Evolutionary conservation across 2,113 vertebrate species (phyloP).

Genomic region (Hipposideros armiger): DNA sequence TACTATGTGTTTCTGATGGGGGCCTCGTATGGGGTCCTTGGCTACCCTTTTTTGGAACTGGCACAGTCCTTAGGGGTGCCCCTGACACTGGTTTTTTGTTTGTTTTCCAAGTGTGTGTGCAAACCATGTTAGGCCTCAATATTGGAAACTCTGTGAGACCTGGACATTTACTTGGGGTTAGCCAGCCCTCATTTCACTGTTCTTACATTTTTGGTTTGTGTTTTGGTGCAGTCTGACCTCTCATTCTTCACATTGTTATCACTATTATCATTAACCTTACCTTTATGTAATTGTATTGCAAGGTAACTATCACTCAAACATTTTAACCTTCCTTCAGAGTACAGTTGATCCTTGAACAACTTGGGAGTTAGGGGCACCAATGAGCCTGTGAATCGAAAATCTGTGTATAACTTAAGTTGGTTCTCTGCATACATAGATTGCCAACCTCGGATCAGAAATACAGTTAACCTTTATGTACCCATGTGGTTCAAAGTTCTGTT

Average conservation of each 20-base stretch:
- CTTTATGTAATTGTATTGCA: neutral
- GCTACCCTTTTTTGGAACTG: neutral
- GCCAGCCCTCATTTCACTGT: neutral
- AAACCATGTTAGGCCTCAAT: neutral
- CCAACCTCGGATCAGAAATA: neutral
- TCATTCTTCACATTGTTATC: neutral
- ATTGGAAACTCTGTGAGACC: neutral
- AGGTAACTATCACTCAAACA: neutral
- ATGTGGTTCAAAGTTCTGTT: neutral
- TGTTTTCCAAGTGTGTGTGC: neutral
- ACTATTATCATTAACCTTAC: neutral
- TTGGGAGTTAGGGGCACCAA: neutral
- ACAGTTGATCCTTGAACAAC: neutral
- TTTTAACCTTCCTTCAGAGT: neutral
- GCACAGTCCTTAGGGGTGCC: neutral
- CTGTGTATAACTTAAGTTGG: too few relatives aligned
- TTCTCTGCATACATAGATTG: neutral
- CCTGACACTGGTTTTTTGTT: neutral
- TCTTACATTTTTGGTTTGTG: neutral
- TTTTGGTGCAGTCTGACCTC: neutral
- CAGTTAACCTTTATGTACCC: neutral
- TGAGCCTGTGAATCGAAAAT: neutral
- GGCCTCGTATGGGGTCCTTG: neutral
- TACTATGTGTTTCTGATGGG: neutral
- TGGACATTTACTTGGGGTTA: neutral